A percentile compares a stretch with the other conserved stretches of the same genome.
Conservation (phyloP, 2,797 vertebrate species). For the Crocidura indochinensis region DNA sequence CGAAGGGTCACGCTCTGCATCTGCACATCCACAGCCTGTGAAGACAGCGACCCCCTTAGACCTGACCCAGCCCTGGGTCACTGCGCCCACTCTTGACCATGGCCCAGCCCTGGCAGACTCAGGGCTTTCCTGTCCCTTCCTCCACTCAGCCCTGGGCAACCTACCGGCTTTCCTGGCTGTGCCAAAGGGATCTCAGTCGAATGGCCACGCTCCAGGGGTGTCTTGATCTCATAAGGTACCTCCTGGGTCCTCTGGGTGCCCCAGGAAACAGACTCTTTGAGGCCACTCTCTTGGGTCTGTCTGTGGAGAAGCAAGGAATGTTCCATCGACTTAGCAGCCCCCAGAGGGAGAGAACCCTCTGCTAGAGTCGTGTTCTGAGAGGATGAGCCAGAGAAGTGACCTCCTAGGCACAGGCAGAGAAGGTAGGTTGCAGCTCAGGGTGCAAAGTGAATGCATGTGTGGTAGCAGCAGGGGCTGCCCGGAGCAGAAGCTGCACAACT, state of each 20-base stretch:
- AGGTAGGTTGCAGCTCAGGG: too few species aligned
- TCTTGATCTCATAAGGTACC: constrained; percentile 89
- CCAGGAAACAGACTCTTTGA: constrained; percentile 93
- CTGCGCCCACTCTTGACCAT: neutral
- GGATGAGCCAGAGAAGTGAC: neutral
- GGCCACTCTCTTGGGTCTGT: constrained; percentile 88
- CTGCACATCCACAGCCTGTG: constrained; percentile 92
- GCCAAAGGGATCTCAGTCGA: constrained; percentile 92
- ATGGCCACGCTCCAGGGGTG: constrained; percentile 92
- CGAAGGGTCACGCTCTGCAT: constrained; percentile 94
- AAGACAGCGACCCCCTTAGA: neutral
- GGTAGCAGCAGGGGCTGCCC: too few species aligned
- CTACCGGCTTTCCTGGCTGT: constrained; percentile 79
- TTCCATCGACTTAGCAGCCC: too few species aligned
- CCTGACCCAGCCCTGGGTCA: neutral
- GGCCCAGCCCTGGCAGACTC: too few species aligned
- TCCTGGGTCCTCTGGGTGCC: constrained; percentile 93
- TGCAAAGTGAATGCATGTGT: too few species aligned
- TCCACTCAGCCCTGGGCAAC: neutral
- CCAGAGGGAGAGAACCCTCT: neutral
- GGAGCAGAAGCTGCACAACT: too few species aligned
- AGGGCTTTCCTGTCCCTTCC: too few species aligned
- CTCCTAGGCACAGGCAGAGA: neutral
- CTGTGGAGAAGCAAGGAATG: constrained; percentile 81
- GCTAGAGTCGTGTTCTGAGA: neutral